Percentiles rank a stretch among this genome's conserved stretches.
These are phyloP conservation scores for Rhizomys pruinosus DNA, from an alignment of 2,113 vertebrate genomes.

Conservation along the genomic window DNA sequence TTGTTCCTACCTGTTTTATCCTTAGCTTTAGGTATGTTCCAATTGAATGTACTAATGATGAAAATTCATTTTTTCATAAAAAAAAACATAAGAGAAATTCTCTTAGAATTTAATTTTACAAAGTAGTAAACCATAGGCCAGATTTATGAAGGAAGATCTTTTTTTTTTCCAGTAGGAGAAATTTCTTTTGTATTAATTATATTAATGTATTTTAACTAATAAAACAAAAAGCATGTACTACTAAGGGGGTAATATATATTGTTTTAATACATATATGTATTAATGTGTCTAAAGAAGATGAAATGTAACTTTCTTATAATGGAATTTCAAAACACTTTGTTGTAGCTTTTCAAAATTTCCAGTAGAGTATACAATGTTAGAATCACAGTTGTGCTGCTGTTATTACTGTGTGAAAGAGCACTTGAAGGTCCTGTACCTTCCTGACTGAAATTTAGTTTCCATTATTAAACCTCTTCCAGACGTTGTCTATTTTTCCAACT, in stretches of 20 bases:
- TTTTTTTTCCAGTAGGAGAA: neutral
- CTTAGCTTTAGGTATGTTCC: conserved; percentile 57
- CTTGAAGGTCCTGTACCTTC: too few relatives aligned
- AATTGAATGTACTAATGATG: conserved; percentile 64
- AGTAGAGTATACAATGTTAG: rapidly evolving
- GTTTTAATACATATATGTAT: neutral
- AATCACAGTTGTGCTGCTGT: rapidly evolving
- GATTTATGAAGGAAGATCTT: neutral
- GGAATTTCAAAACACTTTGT: neutral
- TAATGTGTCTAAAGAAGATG: neutral
- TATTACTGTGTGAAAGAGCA: neutral
- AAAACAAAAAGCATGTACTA: too few relatives aligned
- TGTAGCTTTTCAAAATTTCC: too few relatives aligned
- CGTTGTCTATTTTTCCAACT: rapidly evolving
- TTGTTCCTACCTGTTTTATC: conserved; percentile 75
- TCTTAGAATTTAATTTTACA: conserved; percentile 42
- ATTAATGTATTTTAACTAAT: neutral
- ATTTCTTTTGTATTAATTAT: neutral
- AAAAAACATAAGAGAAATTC: neutral
- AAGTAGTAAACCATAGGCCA: neutral
- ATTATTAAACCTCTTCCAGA: neutral
- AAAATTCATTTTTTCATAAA: conserved; percentile 49
- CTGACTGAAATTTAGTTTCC: neutral
- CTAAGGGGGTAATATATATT: neutral
- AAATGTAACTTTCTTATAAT: neutral